These are phyloP conservation scores for Eupithecia insigniata DNA, from an alignment of 2,888 invertebrate species.

Conservation along the genomic window DNA sequence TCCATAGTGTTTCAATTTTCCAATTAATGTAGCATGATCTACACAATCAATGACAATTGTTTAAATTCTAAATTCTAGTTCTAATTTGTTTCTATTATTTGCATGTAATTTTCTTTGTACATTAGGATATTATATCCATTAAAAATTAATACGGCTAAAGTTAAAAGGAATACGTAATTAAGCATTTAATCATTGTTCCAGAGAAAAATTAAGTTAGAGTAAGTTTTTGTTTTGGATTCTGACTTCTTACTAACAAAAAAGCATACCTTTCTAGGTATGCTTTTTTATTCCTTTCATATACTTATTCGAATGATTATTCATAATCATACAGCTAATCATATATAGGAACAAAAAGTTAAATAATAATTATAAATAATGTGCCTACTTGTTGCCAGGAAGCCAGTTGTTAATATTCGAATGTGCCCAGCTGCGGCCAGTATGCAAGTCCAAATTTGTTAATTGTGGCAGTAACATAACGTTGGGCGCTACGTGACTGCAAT, in stretches of 20 bases:
- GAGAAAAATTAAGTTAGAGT: neutral
- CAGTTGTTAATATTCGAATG: slow-evolving; percentile 38
- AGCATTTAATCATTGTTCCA: neutral
- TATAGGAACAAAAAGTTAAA: neutral
- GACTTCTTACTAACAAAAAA: no score
- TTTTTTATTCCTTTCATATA: neutral
- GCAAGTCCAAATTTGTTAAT: slow-evolving; percentile 69
- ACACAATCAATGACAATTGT: no score
- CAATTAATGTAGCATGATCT: no score
- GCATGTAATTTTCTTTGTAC: no score
- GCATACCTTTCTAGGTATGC: no score
- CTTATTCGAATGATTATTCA: neutral
- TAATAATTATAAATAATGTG: slow-evolving; percentile 13
- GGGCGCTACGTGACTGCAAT: slow-evolving; percentile 69
- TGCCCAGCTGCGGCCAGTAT: slow-evolving; percentile 39
- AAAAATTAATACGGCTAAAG: no score
- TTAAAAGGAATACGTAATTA: neutral
- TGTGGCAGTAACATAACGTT: slow-evolving; percentile 69
- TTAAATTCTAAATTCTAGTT: no score
- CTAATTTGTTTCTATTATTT: no score
- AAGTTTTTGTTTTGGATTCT: neutral
- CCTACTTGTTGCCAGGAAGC: slow-evolving; percentile 31
- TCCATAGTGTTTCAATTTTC: no score
- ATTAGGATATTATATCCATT: no score
- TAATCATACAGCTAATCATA: neutral